Evolutionary conservation across 2,797 vertebrate genomes (phyloP).

Genomic region (Diceros bicornis): DNA sequence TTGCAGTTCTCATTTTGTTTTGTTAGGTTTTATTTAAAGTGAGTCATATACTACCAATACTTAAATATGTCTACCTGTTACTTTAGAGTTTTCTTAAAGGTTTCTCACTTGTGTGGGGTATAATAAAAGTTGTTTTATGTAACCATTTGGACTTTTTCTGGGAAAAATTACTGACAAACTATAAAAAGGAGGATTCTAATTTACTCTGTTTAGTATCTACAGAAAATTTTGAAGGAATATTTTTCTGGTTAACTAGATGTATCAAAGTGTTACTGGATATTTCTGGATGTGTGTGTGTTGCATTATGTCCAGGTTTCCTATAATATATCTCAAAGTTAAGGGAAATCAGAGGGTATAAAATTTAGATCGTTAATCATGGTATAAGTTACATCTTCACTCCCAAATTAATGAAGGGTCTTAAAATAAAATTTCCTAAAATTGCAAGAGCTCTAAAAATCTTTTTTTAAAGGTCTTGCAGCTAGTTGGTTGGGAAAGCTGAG

Average conservation of each 20-base stretch:
- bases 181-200: constrained; percentile 36
- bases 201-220: background rate
- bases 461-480: constrained; percentile 18
- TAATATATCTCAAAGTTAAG: constrained; percentile 46
- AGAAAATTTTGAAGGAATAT: constrained; percentile 47
- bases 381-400: constrained; percentile 46
- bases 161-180: constrained; percentile 25
- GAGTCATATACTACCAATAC: background rate
- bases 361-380: constrained; percentile 54
- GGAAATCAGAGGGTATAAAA: constrained; percentile 27
- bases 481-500: constrained; percentile 45
- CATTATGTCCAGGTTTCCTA: constrained; percentile 39
- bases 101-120: background rate
- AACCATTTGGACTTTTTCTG: constrained; percentile 48
- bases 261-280: constrained; percentile 12
- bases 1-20: constrained; percentile 43
- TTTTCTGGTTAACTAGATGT: constrained; percentile 64
- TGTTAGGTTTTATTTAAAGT: constrained; percentile 57
- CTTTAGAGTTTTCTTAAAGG: constrained; percentile 32
- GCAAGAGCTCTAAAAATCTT: constrained; percentile 20
- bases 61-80: constrained; percentile 14
- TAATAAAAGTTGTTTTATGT: constrained; percentile 58
- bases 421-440: constrained; percentile 66
- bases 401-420: constrained; percentile 35
- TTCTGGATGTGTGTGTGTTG: background rate